Percentiles rank a stretch among this genome's conserved stretches.
phyloP scores from a whole-genome alignment of 2,888 invertebrate species.

The Pollenia griseotomentosa region DNA sequence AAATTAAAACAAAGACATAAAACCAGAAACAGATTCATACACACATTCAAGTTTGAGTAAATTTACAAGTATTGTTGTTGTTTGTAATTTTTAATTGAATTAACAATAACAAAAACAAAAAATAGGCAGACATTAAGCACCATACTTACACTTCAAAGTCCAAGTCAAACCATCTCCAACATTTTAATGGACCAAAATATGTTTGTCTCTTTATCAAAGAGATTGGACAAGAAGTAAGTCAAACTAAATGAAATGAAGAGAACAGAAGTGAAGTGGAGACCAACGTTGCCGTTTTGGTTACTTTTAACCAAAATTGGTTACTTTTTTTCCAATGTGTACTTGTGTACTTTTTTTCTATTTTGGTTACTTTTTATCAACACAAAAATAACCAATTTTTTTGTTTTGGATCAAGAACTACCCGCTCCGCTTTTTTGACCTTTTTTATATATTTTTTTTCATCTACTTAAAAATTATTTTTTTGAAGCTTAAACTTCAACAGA shows the following conservation, averaged over 20 bases:
- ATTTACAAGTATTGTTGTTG: not conserved
- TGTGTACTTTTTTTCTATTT: too few species aligned
- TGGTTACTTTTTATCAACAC: too few species aligned
- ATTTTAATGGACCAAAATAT: constrained; percentile 16
- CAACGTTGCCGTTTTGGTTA: too few species aligned
- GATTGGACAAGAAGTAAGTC: constrained; percentile 8
- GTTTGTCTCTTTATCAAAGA: not conserved
- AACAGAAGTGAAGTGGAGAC: not conserved
- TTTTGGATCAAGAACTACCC: too few species aligned
- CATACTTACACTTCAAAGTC: not conserved
- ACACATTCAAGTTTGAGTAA: constrained; percentile 10
- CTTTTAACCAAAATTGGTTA: too few species aligned
- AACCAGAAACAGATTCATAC: constrained; percentile 29
- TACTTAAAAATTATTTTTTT: too few species aligned
- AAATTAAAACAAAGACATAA: constrained; percentile 7
- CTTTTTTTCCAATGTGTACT: too few species aligned
- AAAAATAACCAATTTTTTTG: too few species aligned
- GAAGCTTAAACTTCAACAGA: too few species aligned
- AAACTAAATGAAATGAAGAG: constrained; percentile 14
- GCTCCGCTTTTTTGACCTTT: too few species aligned
- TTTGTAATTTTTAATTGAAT: constrained; percentile 41
- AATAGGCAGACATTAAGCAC: not conserved
- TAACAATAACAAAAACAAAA: constrained; percentile 27
- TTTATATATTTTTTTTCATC: too few species aligned
- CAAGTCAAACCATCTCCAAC: not conserved